Conservation (phyloP, 2,797 vertebrate species). For the Diplodus puntazzo region DNA sequence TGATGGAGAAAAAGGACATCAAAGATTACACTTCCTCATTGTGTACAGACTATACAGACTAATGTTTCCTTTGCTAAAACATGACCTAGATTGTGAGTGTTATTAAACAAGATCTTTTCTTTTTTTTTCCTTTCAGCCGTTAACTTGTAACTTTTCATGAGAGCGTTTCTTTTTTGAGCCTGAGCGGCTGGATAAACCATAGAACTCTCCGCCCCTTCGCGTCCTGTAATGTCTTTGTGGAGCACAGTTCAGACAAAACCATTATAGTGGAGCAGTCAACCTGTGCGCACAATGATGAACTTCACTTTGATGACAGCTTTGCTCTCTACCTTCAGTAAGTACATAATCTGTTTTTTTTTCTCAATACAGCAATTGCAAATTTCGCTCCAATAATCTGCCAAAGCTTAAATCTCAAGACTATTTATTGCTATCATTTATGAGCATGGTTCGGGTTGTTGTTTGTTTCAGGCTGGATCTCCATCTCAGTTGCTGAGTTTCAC, state of each 20-base stretch:
- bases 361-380: background rate
- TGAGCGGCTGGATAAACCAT: background rate
- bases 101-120: background rate
- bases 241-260: background rate
- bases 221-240: background rate
- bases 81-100: background rate
- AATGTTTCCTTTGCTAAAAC: background rate
- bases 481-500: slow-evolving; percentile 10
- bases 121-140: no score
- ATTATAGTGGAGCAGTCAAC: background rate
- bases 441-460: background rate
- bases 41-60: background rate
- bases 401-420: background rate
- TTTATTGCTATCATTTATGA: background rate
- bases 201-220: background rate
- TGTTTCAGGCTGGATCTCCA: slow-evolving; percentile 27
- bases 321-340: background rate
- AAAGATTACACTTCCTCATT: background rate
- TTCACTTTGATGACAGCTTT: background rate
- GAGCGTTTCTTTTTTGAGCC: background rate
- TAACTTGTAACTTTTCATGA: background rate
- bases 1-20: background rate
- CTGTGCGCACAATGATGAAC: background rate
- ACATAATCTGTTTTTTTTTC: background rate
- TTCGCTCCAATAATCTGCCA: background rate